phyloP scores from a whole-genome alignment of 1,140 invertebrate genomes.

The Armadillidium nasatum region DNA sequence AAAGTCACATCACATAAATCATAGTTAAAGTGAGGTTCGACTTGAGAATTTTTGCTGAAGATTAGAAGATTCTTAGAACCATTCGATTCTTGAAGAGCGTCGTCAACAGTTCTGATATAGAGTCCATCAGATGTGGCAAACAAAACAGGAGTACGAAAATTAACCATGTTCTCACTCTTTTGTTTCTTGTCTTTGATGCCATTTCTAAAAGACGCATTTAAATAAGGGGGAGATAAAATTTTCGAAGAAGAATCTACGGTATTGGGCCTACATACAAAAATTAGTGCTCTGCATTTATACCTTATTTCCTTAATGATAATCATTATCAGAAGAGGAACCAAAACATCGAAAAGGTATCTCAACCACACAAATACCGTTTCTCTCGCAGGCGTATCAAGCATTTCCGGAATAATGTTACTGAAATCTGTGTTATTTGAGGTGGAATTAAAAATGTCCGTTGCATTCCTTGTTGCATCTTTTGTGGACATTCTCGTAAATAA shows the following conservation, averaged over 20 bases:
- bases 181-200: conserved; percentile 17
- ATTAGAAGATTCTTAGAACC: conserved; percentile 32
- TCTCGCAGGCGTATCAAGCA: conserved; percentile 23
- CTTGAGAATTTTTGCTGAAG: conserved; percentile 20
- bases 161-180: conserved; percentile 35
- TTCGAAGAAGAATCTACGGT: conserved; percentile 40
- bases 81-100: conserved; percentile 27
- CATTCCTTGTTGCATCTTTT: no score
- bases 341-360: conserved; percentile 31
- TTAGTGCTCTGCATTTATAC: conserved; percentile 32
- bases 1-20: conserved; percentile 38
- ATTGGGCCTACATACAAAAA: conserved; percentile 38
- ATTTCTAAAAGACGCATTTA: conserved; percentile 10
- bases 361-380: conserved; percentile 42
- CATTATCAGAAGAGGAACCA: conserved; percentile 38
- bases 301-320: conserved; percentile 31
- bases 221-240: conserved; percentile 10
- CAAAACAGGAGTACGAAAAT: conserved; percentile 36
- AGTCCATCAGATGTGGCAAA: conserved; percentile 40
- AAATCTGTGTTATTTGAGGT: not conserved
- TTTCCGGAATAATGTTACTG: conserved; percentile 32
- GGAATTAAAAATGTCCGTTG: not conserved
- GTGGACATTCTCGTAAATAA: no score
- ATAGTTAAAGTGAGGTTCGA: conserved; percentile 32
- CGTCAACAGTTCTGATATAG: conserved; percentile 39